These are phyloP conservation scores for Mionectes macconnelli DNA, from an alignment of 2,113 vertebrate genomes.

Conservation along the genomic window DNA sequence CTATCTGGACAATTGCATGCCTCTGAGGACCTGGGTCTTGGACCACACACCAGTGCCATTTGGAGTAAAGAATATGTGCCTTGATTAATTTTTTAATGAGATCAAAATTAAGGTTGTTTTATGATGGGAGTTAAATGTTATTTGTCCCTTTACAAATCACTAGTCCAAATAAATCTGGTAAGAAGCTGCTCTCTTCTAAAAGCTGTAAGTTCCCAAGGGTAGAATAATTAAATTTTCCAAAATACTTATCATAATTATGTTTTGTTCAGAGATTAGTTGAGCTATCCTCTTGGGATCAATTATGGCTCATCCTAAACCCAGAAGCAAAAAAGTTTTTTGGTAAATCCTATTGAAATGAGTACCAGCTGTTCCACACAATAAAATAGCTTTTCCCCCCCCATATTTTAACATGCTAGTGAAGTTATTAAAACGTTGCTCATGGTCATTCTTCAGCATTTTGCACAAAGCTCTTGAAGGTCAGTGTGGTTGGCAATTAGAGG, in stretches of 20 bases:
- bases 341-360: background rate
- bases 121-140: background rate
- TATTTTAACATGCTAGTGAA: background rate
- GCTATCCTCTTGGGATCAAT: conserved; percentile 42
- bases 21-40: background rate
- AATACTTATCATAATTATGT: conserved; percentile 57
- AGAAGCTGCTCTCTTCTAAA: conserved; percentile 28
- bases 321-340: background rate
- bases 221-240: conserved; percentile 64
- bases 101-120: background rate
- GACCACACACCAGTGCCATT: background rate
- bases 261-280: conserved; percentile 52
- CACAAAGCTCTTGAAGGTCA: background rate
- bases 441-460: background rate
- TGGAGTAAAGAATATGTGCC: background rate
- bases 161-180: conserved; percentile 28
- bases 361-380: background rate
- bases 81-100: background rate
- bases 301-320: conserved; percentile 34
- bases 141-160: conserved; percentile 32
- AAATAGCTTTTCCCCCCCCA: background rate
- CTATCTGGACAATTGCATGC: background rate
- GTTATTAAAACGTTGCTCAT: background rate
- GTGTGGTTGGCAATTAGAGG: background rate
- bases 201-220: background rate